Evolutionary conservation across 2,888 invertebrate genomes (phyloP).

Genomic region (Pristionchus maxplancki): DNA sequence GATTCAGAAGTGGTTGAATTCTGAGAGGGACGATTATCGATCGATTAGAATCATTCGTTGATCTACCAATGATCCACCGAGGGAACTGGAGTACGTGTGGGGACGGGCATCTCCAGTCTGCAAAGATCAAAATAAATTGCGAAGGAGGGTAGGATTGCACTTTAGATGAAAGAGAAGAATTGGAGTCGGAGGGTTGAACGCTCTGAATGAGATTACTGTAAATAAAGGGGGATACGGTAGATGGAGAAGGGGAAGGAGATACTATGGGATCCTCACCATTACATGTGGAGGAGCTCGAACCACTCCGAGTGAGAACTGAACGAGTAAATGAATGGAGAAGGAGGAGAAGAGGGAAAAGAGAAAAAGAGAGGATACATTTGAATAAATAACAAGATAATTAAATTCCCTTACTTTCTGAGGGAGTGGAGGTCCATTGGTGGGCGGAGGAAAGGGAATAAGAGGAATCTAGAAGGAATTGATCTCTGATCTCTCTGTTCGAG

Average conservation of each 20-base stretch:
- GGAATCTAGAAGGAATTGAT: conserved; percentile 8
- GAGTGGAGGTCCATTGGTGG: background rate
- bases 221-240: background rate
- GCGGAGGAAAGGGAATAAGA: conserved; percentile 22
- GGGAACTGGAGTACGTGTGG: background rate
- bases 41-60: background rate
- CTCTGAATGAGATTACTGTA: conserved; percentile 9
- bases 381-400: background rate
- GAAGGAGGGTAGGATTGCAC: background rate
- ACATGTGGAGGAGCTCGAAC: conserved; percentile 7
- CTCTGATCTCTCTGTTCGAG: background rate
- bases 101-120: background rate
- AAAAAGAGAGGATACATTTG: background rate
- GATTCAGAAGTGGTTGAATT: conserved; percentile 1
- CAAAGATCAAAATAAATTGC: background rate
- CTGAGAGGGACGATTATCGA: background rate
- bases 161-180: conserved; percentile 4
- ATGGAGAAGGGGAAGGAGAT: background rate
- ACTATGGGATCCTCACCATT: background rate
- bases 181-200: conserved; percentile 25
- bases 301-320: conserved; percentile 29
- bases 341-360: background rate
- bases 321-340: conserved; percentile 26
- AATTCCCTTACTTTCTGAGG: conserved; percentile 9
- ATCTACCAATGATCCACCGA: background rate